Base-by-base conservation (phyloP, 2,888 invertebrate genomes). In the Tyria jacobaeae region DNA sequence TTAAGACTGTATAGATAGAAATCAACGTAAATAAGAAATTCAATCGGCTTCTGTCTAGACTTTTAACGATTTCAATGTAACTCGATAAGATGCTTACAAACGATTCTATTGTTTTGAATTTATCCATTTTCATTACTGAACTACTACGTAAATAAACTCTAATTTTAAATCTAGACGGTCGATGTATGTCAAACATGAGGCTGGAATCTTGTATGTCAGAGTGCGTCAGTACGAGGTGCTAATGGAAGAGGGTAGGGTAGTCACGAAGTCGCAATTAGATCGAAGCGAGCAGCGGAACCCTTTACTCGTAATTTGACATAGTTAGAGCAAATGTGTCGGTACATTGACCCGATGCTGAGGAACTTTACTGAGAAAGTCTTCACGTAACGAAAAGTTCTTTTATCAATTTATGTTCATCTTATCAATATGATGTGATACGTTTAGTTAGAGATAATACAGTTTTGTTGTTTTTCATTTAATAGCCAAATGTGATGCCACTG, bases 211-310 rank as follows among this genome's bases (percentile, higher is more conserved):
- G 52, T 24, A 47, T 58, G 62, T 48, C 49, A 57, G 62, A 48
- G 77, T 83, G 61, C 27, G 62, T 56, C 75, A 65, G 84, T 88
- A 71, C 66, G 63, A 73, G 83, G 76, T 81, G 83, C 79, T 90
- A 91, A 91, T 90, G 90, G 90, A 88, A 81, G 83, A 82, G 82
- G 83, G 83, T 80, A 85, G 81, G 83, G 86, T 81, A 89, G 90
- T 90, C 90, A 90, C 90, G 89, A 80, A 88, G 83, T 84, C 77
- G 86, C 91, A 91, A 91, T 91, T 91, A 91, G 89, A 91, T 87
- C 85, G 85, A 82, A 83, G 80, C 80, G 84, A 82, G 84, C 82
- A 80, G 74, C 82, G 82, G 85, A 90, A 89, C 88, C 90, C 90
- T 90, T 90, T 89, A 78, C 82, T 77, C 83, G 84, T 87, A 90